Evolutionary conservation across 2,797 vertebrate species (phyloP).

Genomic region (Pelobates cultripes): DNA sequence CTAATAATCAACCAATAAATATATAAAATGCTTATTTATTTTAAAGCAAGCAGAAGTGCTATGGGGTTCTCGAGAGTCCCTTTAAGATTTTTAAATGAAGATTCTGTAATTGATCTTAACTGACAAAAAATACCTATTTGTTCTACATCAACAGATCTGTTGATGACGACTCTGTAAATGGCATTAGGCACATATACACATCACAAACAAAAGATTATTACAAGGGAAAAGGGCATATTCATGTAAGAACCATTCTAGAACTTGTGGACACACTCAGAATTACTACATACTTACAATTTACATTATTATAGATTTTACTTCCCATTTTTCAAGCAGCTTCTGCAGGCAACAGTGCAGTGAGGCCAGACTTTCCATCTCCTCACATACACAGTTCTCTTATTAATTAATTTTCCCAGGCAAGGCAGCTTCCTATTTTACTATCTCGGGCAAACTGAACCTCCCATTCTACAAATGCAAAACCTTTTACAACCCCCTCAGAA

Average conservation of each 20-base stretch:
- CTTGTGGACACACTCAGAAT: neutral
- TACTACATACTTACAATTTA: neutral
- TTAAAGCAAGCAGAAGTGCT: no score
- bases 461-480: neutral
- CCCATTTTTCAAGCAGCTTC: conserved; percentile 28
- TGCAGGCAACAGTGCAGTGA: conserved; percentile 8
- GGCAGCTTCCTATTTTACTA: conserved; percentile 36
- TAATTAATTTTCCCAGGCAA: conserved; percentile 24
- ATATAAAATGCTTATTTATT: no score
- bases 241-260: neutral
- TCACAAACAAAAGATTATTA: neutral
- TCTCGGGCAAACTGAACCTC: conserved; percentile 14
- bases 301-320: conserved; percentile 21
- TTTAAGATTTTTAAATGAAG: no score
- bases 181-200: no score
- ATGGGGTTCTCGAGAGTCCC: no score
- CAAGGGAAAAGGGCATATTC: neutral
- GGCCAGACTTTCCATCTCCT: conserved; percentile 20
- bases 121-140: no score
- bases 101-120: no score
- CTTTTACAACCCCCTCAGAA: no score
- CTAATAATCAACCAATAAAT: no score
- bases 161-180: no score
- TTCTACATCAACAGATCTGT: no score
- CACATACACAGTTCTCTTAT: conserved; percentile 12